phyloP scores from a whole-genome alignment of 1,140 invertebrate genomes.

The Macrobrachium nipponense region DNA sequence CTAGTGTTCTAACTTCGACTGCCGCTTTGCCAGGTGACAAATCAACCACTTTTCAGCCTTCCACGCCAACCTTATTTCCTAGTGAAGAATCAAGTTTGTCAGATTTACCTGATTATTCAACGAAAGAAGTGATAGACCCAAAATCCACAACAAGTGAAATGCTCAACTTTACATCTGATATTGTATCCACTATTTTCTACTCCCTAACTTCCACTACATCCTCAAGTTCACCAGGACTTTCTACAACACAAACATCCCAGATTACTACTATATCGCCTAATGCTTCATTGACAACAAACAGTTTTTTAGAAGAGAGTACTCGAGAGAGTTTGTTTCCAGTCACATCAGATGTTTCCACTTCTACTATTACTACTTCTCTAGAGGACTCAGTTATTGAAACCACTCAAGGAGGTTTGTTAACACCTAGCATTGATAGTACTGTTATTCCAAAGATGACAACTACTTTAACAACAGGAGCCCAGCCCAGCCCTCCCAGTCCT shows the following conservation, averaged over 20 bases:
- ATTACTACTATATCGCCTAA: neutral
- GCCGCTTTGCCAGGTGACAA: neutral
- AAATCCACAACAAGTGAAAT: neutral
- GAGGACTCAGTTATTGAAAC: no score
- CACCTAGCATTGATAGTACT: neutral
- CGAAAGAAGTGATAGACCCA: neutral
- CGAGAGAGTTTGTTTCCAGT: neutral
- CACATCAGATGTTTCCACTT: neutral
- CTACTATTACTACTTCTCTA: no score
- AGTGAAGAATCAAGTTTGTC: neutral
- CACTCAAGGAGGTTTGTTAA: neutral
- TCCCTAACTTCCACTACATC: neutral
- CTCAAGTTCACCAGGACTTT: neutral
- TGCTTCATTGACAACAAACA: neutral
- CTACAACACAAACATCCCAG: neutral
- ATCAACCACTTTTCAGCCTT: neutral
- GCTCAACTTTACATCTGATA: neutral
- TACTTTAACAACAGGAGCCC: slow-evolving; percentile 2
- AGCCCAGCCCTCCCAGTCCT: slow-evolving; percentile 47
- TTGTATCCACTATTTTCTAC: neutral
- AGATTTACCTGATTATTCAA: no score
- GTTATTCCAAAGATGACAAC: neutral
- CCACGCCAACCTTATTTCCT: neutral
- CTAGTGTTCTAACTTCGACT: neutral
- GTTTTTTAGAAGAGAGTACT: neutral